These are phyloP conservation scores for Cydia amplana DNA, from an alignment of 1,140 invertebrate genomes.

Conservation along the genomic window DNA sequence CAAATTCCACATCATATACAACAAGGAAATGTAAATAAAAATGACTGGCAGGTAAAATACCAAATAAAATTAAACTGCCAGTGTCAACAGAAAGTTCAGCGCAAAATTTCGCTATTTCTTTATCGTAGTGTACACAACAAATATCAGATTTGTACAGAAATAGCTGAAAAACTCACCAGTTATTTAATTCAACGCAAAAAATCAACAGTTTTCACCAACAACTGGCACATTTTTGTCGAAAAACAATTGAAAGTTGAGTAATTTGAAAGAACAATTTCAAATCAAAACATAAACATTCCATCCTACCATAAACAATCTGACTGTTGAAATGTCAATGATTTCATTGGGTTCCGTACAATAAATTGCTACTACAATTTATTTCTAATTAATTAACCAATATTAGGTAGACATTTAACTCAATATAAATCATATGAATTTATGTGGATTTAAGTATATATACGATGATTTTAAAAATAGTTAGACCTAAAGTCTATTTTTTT, in stretches of 20 bases:
- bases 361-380: too few relatives aligned
- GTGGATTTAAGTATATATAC: too few relatives aligned
- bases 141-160: conserved; percentile 34
- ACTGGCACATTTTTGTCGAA: conserved; percentile 58
- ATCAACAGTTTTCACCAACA: conserved; percentile 42
- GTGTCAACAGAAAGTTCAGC: conserved; percentile 40
- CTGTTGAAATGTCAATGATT: conserved; percentile 2
- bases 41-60: conserved; percentile 49
- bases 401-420: too few relatives aligned
- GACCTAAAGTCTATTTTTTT: too few relatives aligned
- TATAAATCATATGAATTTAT: too few relatives aligned
- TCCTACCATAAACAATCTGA: conserved; percentile 36
- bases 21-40: conserved; percentile 39
- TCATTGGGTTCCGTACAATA: background rate
- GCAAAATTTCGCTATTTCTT: conserved; percentile 34
- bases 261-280: conserved; percentile 40
- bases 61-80: conserved; percentile 47
- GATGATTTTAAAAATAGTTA: too few relatives aligned
- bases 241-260: conserved; percentile 59
- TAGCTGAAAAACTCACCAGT: conserved; percentile 40
- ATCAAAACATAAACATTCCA: conserved; percentile 47
- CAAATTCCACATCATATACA: conserved; percentile 33
- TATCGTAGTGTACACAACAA: conserved; percentile 33
- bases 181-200: conserved; percentile 36
- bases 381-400: too few relatives aligned